Conservation (phyloP, 2,797 vertebrate genomes). For the Malacoraja senta region DNA sequence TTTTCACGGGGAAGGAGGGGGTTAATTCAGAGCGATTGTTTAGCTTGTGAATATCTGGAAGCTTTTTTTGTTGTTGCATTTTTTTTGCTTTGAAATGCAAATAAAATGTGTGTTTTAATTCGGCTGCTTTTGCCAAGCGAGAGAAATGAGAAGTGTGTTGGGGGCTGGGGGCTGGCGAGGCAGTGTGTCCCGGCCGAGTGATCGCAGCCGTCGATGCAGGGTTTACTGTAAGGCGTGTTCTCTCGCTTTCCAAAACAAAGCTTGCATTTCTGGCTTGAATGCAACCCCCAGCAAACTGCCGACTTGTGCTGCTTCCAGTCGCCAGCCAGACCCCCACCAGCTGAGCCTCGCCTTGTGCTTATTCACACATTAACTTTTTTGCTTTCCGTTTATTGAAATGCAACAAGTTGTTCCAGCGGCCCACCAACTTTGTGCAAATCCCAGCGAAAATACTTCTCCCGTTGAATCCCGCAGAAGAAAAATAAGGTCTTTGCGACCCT, state of each 20-base stretch:
- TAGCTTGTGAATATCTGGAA: background rate
- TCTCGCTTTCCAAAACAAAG: constrained; percentile 5
- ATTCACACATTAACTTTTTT: constrained; percentile 14
- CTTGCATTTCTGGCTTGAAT: background rate
- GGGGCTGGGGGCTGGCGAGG: background rate
- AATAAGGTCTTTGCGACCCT: background rate
- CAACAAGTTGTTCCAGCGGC: constrained; percentile 11
- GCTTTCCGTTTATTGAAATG: background rate
- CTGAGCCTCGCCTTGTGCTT: background rate
- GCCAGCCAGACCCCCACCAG: background rate
- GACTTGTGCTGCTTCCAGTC: background rate
- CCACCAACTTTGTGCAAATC: background rate
- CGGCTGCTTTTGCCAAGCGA: background rate
- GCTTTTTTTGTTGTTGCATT: background rate
- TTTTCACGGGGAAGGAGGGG: background rate
- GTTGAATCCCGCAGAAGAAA: background rate
- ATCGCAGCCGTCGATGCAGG: background rate
- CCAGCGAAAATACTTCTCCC: background rate
- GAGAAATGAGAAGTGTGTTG: background rate
- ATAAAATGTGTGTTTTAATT: background rate
- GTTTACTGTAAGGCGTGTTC: background rate
- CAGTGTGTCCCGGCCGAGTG: background rate
- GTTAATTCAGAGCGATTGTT: background rate
- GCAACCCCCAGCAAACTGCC: background rate
- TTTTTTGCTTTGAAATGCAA: background rate